Percentiles rank a stretch among this genome's conserved stretches.
Conservation (phyloP, 1,140 invertebrate genomes). For the Galleria mellonella region DNA sequence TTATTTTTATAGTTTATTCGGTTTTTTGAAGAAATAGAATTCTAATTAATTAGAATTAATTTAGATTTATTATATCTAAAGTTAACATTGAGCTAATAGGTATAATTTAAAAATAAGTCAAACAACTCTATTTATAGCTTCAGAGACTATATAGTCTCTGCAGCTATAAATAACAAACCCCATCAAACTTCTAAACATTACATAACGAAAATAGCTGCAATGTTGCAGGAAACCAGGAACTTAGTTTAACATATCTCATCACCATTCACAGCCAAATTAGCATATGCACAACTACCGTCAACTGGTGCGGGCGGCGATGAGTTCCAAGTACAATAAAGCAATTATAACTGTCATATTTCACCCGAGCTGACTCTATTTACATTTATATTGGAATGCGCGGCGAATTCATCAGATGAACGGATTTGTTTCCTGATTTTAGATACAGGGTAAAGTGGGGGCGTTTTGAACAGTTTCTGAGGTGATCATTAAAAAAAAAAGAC, state of each 20-base stretch:
- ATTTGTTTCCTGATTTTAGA: background rate
- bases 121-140: too few species aligned
- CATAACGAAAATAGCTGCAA: background rate
- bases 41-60: too few species aligned
- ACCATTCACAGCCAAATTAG: slow-evolving; percentile 23
- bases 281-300: slow-evolving; percentile 33
- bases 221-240: background rate
- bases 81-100: too few species aligned
- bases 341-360: slow-evolving; percentile 72
- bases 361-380: slow-evolving; percentile 50
- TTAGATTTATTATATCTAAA: too few species aligned
- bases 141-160: too few species aligned
- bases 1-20: too few species aligned
- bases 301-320: background rate
- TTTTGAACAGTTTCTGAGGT: too few species aligned
- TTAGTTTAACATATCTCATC: background rate
- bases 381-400: slow-evolving; percentile 62
- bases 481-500: too few species aligned
- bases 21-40: too few species aligned
- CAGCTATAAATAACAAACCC: background rate
- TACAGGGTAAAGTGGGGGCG: background rate
- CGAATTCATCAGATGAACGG: too few species aligned
- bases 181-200: too few species aligned
- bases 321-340: slow-evolving; percentile 65
- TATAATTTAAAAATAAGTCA: too few species aligned